These are phyloP conservation scores for Busseola fusca DNA, from an alignment of 2,888 invertebrate genomes.

Conservation along the genomic window DNA sequence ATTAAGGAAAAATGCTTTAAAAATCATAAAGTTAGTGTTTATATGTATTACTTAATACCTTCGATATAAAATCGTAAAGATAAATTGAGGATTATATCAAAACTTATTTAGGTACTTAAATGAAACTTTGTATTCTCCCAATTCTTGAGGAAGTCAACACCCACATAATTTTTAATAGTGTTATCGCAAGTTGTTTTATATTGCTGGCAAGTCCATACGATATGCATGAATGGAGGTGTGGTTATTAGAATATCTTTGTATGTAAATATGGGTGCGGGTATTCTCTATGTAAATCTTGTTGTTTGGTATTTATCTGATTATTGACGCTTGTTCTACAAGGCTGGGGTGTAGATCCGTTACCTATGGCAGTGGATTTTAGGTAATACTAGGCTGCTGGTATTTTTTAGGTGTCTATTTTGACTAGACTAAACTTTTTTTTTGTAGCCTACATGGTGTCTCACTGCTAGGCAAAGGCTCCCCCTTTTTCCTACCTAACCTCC, in stretches of 20 bases:
- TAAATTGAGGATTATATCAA: background rate
- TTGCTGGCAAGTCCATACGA: conserved; percentile 39
- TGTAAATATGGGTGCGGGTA: conserved; percentile 57
- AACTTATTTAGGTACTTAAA: background rate
- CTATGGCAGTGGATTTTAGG: background rate
- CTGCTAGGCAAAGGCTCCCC: too few species aligned
- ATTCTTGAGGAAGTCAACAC: conserved; percentile 26
- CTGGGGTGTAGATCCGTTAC: conserved; percentile 31
- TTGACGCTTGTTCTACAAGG: conserved; percentile 38
- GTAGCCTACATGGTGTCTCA: too few species aligned
- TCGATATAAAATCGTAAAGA: background rate
- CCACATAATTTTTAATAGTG: conserved; percentile 29
- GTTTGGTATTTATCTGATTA: conserved; percentile 50
- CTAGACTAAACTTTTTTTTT: too few species aligned
- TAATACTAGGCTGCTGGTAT: background rate
- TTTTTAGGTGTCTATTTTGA: background rate
- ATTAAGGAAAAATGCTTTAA: background rate
- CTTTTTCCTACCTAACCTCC: too few species aligned
- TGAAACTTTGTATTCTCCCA: conserved; percentile 18
- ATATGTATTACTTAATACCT: background rate
- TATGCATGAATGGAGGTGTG: conserved; percentile 60
- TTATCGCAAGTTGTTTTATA: conserved; percentile 48
- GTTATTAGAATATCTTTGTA: conserved; percentile 58
- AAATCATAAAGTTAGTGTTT: background rate
- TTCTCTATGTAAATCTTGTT: conserved; percentile 52